Evolutionary conservation across 2,113 vertebrate genomes (phyloP).

Genomic region (Recurvirostra avosetta): DNA sequence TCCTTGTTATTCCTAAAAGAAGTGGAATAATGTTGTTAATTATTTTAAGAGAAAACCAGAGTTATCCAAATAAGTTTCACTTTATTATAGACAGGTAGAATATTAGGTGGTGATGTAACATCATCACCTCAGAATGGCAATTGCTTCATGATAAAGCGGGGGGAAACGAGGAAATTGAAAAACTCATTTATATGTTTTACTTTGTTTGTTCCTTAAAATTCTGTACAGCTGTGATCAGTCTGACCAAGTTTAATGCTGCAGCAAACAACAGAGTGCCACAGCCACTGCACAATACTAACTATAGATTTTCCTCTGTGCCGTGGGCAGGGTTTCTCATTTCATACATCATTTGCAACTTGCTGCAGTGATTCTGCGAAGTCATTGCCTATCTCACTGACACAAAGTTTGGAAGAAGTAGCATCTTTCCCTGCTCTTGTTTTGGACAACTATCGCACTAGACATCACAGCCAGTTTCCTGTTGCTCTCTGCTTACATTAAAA

Average conservation of each 20-base stretch:
- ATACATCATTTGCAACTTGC: conserved; percentile 57
- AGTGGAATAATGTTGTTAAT: neutral
- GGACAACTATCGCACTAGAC: neutral
- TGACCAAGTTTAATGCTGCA: neutral
- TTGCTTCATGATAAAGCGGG: neutral
- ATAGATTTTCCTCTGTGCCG: conserved; percentile 4
- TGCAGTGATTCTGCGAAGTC: conserved; percentile 22
- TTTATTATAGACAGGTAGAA: neutral
- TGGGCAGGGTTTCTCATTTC: conserved; percentile 45
- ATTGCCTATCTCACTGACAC: neutral
- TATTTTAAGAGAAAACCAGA: neutral
- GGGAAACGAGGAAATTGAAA: neutral
- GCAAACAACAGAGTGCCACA: neutral
- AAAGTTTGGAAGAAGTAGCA: neutral
- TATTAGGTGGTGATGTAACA: neutral
- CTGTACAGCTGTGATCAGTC: neutral
- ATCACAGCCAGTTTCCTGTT: neutral
- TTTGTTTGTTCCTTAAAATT: neutral
- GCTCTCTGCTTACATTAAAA: neutral
- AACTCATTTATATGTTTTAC: neutral
- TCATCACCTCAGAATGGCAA: neutral
- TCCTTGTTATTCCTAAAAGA: neutral
- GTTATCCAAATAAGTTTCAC: neutral
- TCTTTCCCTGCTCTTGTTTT: neutral
- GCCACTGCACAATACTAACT: neutral